phyloP scores from a whole-genome alignment of 1,140 invertebrate genomes.

The Nasonia vitripennis region DNA sequence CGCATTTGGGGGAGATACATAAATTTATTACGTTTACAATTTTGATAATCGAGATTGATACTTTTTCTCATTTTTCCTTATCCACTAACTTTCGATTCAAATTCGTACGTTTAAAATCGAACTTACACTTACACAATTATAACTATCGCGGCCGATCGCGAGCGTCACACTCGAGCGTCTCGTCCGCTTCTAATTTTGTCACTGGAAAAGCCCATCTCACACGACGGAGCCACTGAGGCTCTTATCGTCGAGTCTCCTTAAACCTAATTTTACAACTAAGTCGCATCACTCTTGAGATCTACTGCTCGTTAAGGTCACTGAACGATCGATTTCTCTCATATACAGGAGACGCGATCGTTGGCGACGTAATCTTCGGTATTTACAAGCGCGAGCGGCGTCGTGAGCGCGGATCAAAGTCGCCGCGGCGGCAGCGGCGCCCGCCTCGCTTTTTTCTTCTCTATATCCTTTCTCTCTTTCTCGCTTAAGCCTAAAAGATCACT shows the following conservation, averaged over 20 bases:
- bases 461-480: neutral
- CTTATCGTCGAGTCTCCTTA: neutral
- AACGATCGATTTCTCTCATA: slow-evolving; percentile 42
- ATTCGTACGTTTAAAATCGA: too few relatives aligned
- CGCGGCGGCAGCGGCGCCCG: slow-evolving; percentile 20
- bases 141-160: neutral
- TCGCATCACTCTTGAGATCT: neutral
- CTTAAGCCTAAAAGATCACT: slow-evolving; percentile 55
- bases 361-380: slow-evolving; percentile 49
- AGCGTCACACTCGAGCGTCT: neutral
- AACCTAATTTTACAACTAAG: neutral
- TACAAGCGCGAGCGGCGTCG: slow-evolving; percentile 38
- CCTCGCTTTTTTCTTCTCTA: neutral
- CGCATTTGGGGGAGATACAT: too few relatives aligned
- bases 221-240: neutral
- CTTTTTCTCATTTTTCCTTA: too few relatives aligned
- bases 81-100: too few relatives aligned
- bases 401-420: slow-evolving; percentile 35
- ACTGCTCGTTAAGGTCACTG: slow-evolving; percentile 31
- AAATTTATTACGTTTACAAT: too few relatives aligned
- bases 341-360: neutral
- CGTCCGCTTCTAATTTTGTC: slow-evolving; percentile 8
- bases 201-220: slow-evolving; percentile 44
- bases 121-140: neutral
- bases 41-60: too few relatives aligned